phyloP scores from a whole-genome alignment of 2,888 invertebrate species.

The Mesochorus sp. region DNA sequence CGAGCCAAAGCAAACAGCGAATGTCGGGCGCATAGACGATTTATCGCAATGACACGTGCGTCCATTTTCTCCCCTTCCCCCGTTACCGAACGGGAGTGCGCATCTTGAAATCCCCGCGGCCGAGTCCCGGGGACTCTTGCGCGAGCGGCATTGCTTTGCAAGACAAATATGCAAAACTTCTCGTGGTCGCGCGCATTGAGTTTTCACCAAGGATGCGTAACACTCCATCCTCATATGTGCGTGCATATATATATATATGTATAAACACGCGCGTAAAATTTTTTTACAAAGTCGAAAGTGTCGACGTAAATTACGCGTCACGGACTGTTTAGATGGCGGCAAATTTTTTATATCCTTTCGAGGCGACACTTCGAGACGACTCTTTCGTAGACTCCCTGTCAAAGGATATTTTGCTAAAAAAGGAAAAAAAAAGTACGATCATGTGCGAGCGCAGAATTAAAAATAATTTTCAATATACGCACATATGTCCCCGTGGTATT shows the following conservation, averaged over 20 bases:
- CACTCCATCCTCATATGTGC: too few relatives aligned
- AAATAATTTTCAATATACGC: too few relatives aligned
- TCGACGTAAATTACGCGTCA: constrained; percentile 63
- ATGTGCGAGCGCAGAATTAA: neutral
- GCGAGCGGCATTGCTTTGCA: constrained; percentile 25
- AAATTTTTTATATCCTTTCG: constrained; percentile 32
- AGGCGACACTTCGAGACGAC: constrained; percentile 1
- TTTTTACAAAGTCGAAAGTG: constrained; percentile 60
- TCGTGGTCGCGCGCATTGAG: neutral
- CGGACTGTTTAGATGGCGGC: constrained; percentile 51
- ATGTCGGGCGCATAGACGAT: constrained; percentile 78
- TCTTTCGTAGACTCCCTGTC: constrained; percentile 30
- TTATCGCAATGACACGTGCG: constrained; percentile 80
- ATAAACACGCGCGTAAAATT: constrained; percentile 45
- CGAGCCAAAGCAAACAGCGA: constrained; percentile 78
- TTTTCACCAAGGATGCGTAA: too few relatives aligned
- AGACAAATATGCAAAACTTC: constrained; percentile 42
- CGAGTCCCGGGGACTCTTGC: constrained; percentile 38
- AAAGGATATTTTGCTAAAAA: constrained; percentile 28
- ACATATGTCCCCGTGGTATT: too few relatives aligned
- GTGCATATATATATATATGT: too few relatives aligned
- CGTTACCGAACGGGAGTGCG: constrained; percentile 10
- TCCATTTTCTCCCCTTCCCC: constrained; percentile 11
- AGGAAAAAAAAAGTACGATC: neutral
- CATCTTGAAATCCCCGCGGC: constrained; percentile 46